Conservation (phyloP, 2,113 vertebrate genomes). For the Suricata suricatta region DNA sequence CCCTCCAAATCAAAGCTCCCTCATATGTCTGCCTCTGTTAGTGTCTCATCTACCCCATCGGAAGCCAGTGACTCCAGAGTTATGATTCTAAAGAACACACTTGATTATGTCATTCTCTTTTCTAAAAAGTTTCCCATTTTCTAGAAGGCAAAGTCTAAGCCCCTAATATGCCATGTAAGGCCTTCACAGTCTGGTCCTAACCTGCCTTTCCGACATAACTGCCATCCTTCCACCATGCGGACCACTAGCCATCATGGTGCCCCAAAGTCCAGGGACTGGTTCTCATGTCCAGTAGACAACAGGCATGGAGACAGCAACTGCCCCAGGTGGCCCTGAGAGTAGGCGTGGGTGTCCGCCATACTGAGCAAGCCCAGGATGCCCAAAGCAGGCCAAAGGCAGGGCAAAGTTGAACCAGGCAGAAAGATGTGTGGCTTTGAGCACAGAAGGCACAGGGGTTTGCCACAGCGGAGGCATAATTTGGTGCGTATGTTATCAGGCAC, state of each 20-base stretch:
- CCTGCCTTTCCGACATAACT: too few relatives aligned
- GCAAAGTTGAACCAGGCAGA: neutral
- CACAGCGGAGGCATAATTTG: neutral
- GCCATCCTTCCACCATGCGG: accelerated
- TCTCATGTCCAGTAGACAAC: neutral
- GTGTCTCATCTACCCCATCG: neutral
- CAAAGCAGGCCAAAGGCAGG: neutral
- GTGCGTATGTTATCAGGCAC: neutral
- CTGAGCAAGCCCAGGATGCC: neutral
- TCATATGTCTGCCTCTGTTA: neutral
- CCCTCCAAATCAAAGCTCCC: neutral
- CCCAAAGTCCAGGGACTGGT: neutral
- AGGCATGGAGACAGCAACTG: neutral
- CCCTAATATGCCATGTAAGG: neutral
- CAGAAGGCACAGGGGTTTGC: neutral
- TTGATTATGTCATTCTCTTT: neutral
- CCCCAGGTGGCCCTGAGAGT: neutral
- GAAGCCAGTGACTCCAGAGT: neutral
- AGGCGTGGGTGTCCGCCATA: neutral
- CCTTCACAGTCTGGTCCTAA: neutral
- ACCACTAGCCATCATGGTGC: neutral
- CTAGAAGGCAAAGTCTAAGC: neutral
- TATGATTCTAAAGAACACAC: neutral
- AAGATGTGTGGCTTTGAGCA: neutral
- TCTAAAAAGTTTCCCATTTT: neutral